Conservation (phyloP, 2,888 invertebrate genomes). For the Apantesis nais region DNA sequence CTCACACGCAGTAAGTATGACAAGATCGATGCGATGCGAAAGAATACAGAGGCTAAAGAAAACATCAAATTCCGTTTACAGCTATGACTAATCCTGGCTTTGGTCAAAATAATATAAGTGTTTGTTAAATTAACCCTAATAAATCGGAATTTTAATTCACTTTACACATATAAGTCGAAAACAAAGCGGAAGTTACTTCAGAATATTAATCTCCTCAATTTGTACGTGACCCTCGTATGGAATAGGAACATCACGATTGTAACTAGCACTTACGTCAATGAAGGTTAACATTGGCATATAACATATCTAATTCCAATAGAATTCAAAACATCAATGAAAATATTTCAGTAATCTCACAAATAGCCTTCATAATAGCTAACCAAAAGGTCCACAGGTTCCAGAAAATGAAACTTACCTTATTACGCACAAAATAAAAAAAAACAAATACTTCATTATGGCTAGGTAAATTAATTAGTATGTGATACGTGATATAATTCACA, state of each 20-base stretch:
- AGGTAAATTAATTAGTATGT: conserved; percentile 27
- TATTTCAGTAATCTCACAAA: background rate
- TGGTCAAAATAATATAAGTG: too few species aligned
- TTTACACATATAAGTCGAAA: background rate
- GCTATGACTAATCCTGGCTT: background rate
- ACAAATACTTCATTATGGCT: conserved; percentile 47
- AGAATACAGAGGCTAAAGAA: too few species aligned
- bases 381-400: background rate
- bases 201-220: background rate
- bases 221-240: background rate
- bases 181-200: background rate
- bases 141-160: background rate
- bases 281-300: background rate
- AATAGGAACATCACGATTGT: background rate
- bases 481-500: conserved; percentile 26
- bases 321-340: background rate
- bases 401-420: conserved; percentile 48
- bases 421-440: conserved; percentile 44
- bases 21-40: too few species aligned
- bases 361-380: background rate
- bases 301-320: background rate
- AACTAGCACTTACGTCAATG: background rate
- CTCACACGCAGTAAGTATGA: too few species aligned
- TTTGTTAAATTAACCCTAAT: background rate
- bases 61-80: too few species aligned